Percentiles rank a stretch among this genome's conserved stretches.
These are phyloP conservation scores for Carduelis carduelis DNA, from an alignment of 2,797 vertebrate species.

Conservation along the genomic window DNA sequence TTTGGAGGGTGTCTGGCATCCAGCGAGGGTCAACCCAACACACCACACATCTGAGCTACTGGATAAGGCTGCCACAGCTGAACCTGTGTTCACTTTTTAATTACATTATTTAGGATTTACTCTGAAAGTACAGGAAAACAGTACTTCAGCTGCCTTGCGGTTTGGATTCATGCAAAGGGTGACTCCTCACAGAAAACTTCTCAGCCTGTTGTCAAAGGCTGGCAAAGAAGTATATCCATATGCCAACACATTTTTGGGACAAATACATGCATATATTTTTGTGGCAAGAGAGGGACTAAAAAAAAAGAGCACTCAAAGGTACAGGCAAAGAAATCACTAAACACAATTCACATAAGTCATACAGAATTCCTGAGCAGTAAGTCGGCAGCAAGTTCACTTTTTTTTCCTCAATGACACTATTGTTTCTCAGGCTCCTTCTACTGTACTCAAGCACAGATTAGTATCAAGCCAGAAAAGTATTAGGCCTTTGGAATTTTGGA, in stretches of 20 bases:
- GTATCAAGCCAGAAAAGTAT: neutral
- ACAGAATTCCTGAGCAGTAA: slow-evolving; percentile 28
- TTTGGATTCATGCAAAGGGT: neutral
- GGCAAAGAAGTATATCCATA: neutral
- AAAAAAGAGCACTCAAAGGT: neutral
- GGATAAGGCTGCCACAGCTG: neutral
- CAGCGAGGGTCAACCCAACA: neutral
- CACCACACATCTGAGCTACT: neutral
- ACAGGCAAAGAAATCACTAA: neutral
- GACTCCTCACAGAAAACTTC: neutral
- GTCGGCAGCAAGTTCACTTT: neutral
- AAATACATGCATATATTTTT: neutral
- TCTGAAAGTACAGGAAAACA: neutral
- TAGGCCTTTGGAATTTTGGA: slow-evolving; percentile 10
- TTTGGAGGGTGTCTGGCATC: neutral
- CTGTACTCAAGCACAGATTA: slow-evolving; percentile 33
- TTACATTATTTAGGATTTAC: neutral
- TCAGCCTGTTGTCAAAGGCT: neutral
- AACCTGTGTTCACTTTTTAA: neutral
- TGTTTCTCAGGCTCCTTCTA: slow-evolving; percentile 11
- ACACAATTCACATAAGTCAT: neutral
- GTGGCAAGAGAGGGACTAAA: neutral
- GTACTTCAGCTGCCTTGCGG: neutral
- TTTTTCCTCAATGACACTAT: slow-evolving; percentile 37
- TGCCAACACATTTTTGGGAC: neutral